Evolutionary conservation across 23 tunicate species (phyloP).

Genomic region (Ascidia mentula): DNA sequence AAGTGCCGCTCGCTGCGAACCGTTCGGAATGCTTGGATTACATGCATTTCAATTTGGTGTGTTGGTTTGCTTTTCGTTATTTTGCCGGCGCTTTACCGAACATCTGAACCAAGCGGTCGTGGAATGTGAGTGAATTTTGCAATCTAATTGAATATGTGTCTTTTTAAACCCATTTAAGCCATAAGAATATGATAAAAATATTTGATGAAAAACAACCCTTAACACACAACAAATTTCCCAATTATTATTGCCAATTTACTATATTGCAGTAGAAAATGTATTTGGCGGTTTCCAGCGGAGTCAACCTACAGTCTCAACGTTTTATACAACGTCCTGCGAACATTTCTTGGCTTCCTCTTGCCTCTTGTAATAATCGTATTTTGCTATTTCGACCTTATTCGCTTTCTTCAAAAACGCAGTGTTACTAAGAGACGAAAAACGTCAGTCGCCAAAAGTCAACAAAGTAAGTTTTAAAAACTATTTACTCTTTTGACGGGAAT

Average conservation of each 20-base stretch:
- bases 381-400: conserved; percentile 55
- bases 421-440: not conserved
- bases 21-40: conserved; percentile 48
- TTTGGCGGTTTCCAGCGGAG: conserved; percentile 50
- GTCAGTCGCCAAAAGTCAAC: not conserved
- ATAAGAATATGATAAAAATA: no score
- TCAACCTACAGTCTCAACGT: conserved; percentile 1
- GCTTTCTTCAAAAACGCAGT: conserved; percentile 45
- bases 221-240: no score
- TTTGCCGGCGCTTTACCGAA: conserved; percentile 39
- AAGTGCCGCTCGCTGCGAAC: conserved; percentile 45
- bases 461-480: no score
- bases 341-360: conserved; percentile 59
- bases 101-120: not conserved
- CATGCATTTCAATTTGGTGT: conserved; percentile 27
- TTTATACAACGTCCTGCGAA: conserved; percentile 44
- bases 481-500: no score
- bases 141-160: not conserved
- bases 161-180: not conserved
- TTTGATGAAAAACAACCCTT: no score
- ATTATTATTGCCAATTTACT: no score
- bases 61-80: conserved; percentile 32
- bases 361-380: conserved; percentile 58
- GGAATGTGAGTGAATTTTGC: not conserved
- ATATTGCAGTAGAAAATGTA: conserved; percentile 40